A percentile compares a stretch with the other conserved stretches of the same genome.
Conservation (phyloP, 1,140 invertebrate genomes). For the Pteromalus puparum region DNA sequence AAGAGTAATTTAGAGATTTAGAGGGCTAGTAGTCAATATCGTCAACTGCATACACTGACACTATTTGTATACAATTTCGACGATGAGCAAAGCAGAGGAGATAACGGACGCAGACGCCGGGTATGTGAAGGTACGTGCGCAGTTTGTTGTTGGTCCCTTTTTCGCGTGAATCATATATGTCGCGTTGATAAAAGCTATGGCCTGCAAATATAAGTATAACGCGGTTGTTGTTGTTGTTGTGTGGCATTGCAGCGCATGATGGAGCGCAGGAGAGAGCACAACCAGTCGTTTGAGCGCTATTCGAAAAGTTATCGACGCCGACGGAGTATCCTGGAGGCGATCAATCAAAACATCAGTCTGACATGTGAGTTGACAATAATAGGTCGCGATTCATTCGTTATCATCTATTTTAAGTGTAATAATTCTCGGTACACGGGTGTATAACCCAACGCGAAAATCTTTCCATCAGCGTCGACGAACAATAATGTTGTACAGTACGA, state of each 20-base stretch:
- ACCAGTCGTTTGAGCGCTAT: constrained; percentile 25
- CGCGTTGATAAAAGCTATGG: too few relatives aligned
- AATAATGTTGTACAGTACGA: constrained; percentile 11
- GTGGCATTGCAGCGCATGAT: constrained; percentile 35
- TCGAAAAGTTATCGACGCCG: constrained; percentile 27
- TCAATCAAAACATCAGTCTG: constrained; percentile 3
- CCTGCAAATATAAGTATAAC: too few relatives aligned
- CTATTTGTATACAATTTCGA: neutral
- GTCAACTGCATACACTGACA: too few relatives aligned
- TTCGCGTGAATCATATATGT: too few relatives aligned
- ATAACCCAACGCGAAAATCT: neutral
- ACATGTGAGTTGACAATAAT: constrained; percentile 7
- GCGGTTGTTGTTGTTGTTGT: too few relatives aligned
- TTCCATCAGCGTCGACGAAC: neutral
- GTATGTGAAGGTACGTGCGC: constrained; percentile 40
- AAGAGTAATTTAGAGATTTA: neutral
- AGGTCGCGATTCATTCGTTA: too few relatives aligned
- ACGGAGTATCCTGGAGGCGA: constrained; percentile 39
- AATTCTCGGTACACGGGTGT: too few relatives aligned
- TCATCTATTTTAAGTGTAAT: too few relatives aligned
- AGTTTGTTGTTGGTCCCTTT: too few relatives aligned
- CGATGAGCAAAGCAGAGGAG: constrained; percentile 23
- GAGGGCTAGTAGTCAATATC: too few relatives aligned
- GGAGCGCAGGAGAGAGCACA: constrained; percentile 7
- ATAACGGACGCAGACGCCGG: constrained; percentile 18